phyloP scores from a whole-genome alignment of 2,888 invertebrate species.

The Osmoderma eremita region DNA sequence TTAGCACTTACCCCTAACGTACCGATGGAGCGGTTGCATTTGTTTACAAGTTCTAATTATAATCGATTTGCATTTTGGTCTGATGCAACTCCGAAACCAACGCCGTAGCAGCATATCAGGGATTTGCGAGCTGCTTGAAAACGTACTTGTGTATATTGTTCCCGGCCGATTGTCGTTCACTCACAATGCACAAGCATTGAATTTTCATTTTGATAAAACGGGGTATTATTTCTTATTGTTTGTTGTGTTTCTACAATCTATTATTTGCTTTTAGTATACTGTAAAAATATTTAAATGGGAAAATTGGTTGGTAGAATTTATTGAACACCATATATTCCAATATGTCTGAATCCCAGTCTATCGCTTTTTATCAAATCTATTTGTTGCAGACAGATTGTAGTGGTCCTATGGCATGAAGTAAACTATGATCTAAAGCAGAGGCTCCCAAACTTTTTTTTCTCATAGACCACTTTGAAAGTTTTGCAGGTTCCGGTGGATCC shows the following conservation, averaged over 20 bases:
- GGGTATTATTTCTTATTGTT: neutral
- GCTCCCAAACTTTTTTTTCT: too few relatives aligned
- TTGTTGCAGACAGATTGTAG: too few relatives aligned
- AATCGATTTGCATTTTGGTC: slow-evolving; percentile 15
- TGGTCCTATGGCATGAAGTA: too few relatives aligned
- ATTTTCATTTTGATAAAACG: too few relatives aligned
- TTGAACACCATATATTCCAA: too few relatives aligned
- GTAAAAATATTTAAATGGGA: too few relatives aligned
- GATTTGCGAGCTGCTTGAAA: neutral
- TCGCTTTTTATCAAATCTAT: too few relatives aligned
- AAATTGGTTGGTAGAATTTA: too few relatives aligned
- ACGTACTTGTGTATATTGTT: slow-evolving; percentile 1
- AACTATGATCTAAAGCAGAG: too few relatives aligned
- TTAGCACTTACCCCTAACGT: neutral
- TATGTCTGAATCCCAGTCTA: too few relatives aligned
- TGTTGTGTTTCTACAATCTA: neutral
- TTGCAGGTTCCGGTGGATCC: too few relatives aligned
- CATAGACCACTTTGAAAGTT: too few relatives aligned
- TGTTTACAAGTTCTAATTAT: slow-evolving; percentile 22
- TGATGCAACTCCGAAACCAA: neutral
- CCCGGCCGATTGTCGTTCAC: neutral
- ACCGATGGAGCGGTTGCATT: neutral
- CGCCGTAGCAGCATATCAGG: neutral
- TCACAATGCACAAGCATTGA: neutral
- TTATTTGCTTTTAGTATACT: neutral